Percentiles rank a stretch among this genome's conserved stretches.
Conservation (phyloP, 2,113 vertebrate genomes). For the Pseudorectes ferrugineus region DNA sequence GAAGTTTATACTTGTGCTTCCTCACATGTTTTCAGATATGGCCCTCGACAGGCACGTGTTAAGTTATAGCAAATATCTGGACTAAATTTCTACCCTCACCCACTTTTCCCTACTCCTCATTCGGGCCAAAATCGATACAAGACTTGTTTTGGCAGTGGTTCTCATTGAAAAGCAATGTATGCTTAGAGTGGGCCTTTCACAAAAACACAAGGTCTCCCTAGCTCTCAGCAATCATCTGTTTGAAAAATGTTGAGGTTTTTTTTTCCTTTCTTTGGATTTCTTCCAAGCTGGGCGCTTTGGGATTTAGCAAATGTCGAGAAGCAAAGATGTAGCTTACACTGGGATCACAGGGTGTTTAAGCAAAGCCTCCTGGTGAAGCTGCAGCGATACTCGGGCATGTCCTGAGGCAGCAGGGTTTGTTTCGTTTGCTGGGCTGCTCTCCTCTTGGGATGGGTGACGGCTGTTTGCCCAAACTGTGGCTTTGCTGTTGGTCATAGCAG, state of each 20-base stretch:
- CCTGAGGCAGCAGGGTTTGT: background rate
- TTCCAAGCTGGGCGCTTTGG: background rate
- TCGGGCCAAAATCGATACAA: accelerated
- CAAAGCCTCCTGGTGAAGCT: background rate
- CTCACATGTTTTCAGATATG: background rate
- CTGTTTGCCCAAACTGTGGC: background rate
- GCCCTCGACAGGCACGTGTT: background rate
- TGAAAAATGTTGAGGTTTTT: background rate
- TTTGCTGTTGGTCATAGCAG: background rate
- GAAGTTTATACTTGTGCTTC: background rate
- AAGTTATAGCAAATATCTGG: background rate
- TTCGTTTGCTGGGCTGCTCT: accelerated
- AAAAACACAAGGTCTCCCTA: background rate
- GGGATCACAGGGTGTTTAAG: background rate
- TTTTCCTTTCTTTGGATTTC: background rate
- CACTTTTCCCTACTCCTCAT: background rate
- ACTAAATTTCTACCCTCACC: background rate
- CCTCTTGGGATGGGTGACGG: background rate
- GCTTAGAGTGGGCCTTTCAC: background rate
- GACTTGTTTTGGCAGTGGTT: background rate
- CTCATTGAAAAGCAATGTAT: background rate
- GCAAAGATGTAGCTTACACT: background rate
- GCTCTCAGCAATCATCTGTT: background rate
- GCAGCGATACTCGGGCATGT: accelerated
- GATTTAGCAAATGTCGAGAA: background rate